These are phyloP conservation scores for Brachyopa scutellaris DNA, from an alignment of 2,888 invertebrate genomes.

Conservation along the genomic window DNA sequence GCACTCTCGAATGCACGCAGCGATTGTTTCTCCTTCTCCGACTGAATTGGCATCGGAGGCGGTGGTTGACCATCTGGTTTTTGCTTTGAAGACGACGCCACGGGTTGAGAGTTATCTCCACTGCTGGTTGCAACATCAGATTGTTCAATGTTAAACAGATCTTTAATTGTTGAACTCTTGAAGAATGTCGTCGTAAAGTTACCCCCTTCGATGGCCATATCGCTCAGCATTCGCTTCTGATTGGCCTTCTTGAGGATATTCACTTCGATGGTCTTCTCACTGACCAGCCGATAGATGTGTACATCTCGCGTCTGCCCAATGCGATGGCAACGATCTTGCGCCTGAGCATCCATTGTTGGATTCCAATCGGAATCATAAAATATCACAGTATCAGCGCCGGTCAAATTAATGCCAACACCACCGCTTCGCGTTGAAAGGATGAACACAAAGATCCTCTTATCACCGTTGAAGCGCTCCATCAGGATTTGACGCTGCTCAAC, in stretches of 20 bases:
- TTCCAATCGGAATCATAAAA: conserved; percentile 99
- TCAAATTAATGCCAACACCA: conserved; percentile 98
- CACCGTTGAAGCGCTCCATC: conserved; percentile 98
- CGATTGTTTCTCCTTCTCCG: conserved; percentile 84
- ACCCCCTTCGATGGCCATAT: conserved; percentile 98
- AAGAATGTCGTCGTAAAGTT: conserved; percentile 99
- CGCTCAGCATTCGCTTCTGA: conserved; percentile 97
- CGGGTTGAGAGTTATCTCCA: conserved; percentile 65
- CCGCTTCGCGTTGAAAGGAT: conserved; percentile 98
- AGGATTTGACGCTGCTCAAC: conserved; percentile 96
- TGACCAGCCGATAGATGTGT: conserved; percentile 98
- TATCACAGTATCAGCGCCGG: conserved; percentile 99
- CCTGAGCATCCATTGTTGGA: conserved; percentile 99
- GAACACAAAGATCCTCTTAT: conserved; percentile 97
- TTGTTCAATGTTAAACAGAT: conserved; percentile 91
- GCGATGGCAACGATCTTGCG: conserved; percentile 97
- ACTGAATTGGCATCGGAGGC: conserved; percentile 72
- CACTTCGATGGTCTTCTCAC: conserved; percentile 98
- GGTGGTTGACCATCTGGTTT: conserved; percentile 73
- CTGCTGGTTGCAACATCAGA: conserved; percentile 83
- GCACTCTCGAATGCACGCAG: conserved; percentile 89
- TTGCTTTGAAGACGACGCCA: conserved; percentile 73
- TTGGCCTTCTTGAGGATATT: conserved; percentile 99
- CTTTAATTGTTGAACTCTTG: conserved; percentile 95
- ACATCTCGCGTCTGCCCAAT: conserved; percentile 99